These are phyloP conservation scores for Ricordea florida DNA, from an alignment of 92 coral and sea anemone species.

Conservation along the genomic window DNA sequence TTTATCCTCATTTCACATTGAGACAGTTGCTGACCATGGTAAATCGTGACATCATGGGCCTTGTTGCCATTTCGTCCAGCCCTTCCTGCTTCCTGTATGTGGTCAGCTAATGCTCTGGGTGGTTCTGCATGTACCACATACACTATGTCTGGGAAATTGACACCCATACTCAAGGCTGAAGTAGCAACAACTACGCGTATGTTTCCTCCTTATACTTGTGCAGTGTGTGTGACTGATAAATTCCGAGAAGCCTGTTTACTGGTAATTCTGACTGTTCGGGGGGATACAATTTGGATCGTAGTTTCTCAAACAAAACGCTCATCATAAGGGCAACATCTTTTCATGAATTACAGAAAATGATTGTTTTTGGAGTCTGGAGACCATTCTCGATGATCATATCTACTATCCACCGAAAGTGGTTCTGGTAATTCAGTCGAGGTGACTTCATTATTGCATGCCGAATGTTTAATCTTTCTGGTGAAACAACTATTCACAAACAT, in stretches of 20 bases:
- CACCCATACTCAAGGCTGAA: too few species aligned
- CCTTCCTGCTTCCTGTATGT: too few species aligned
- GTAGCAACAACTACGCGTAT: slow-evolving; percentile 32
- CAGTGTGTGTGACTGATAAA: slow-evolving; percentile 25
- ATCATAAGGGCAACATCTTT: slow-evolving; percentile 24
- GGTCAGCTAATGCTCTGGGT: too few species aligned
- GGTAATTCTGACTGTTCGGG: slow-evolving; percentile 6
- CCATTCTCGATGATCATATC: not conserved
- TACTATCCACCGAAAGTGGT: slow-evolving; percentile 42
- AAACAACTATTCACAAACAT: slow-evolving; percentile 12
- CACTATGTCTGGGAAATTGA: too few species aligned
- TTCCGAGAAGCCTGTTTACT: not conserved
- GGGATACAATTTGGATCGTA: not conserved
- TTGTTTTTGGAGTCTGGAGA: slow-evolving; percentile 40
- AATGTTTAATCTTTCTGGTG: slow-evolving; percentile 46
- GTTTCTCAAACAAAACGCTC: not conserved
- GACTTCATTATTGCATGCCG: slow-evolving; percentile 24
- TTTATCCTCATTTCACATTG: not conserved
- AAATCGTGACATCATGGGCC: too few species aligned
- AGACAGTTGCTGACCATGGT: too few species aligned
- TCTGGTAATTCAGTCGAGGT: not conserved
- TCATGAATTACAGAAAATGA: slow-evolving; percentile 50
- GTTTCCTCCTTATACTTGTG: slow-evolving; percentile 12
- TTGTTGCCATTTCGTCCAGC: too few species aligned
- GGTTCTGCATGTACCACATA: too few species aligned